Evolutionary conservation across 2,888 invertebrate genomes (phyloP), one percentile per base, ranked within the genome.

Genomic region (Catocala nupta): DNA sequence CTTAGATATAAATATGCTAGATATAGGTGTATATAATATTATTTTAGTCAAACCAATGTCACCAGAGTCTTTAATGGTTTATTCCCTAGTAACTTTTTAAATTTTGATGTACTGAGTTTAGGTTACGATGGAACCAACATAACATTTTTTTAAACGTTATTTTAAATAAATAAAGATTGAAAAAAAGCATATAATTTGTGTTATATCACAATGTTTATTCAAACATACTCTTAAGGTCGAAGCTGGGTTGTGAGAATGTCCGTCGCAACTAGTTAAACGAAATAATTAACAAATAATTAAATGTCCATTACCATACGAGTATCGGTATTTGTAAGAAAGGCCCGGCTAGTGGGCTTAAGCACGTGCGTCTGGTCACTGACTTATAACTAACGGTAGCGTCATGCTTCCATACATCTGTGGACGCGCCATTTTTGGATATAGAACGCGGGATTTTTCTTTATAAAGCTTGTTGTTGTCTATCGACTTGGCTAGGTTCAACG

Each of bases 331-430:
- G 44, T 73, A 72, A 76, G 79, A 69, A 71, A 72, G 68, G 71
- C 68, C 52, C 44, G 69, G 70, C 65, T 73, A 64, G 64, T 72
- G 63, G 63, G 68, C 76, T 78, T 12, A 53, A 71, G 78, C 87
- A 88, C 87, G 85, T 82, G 85, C 83, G 66, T 48, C 65, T 88
- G 89, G 89, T 89, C 90, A 90, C 78, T 88, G 90, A 89, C 90
- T 84, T 79, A 66, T 71, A 71, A 55, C 60, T 88, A 90, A 90
- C 90, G 87, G 90, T 88, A 84, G 81, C 85, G 73, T 82, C 81
- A 81, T 83, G 81, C 73, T 70, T 70, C 63, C 68, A 75, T 65
- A 70, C 69, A 73, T 68, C 56, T 64, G 57, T 73, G 53, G 49
- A 44, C 61, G 36, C 16, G 61, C 82, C 82, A 73, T 78, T 80